phyloP scores from a whole-genome alignment of 2,113 vertebrate species.

The Cariama cristata region DNA sequence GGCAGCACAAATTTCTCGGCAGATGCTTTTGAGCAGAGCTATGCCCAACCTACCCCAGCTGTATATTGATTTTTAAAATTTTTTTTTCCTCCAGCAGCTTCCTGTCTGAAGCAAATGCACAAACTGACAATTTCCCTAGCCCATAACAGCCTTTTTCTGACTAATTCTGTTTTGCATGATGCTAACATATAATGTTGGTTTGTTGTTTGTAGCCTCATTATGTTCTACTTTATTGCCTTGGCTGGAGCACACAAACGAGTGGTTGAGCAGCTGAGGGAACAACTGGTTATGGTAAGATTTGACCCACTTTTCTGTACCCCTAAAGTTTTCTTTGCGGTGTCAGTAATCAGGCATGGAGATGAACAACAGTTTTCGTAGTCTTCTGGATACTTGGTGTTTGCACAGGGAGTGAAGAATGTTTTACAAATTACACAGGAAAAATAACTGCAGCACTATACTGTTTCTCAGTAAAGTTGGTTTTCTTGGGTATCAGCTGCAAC shows the following conservation, averaged over 20 bases:
- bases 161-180: neutral
- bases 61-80: neutral
- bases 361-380: neutral
- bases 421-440: neutral
- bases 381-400: neutral
- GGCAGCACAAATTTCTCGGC: neutral
- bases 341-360: neutral
- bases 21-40: neutral
- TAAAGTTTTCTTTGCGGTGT: neutral
- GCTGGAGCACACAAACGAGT: conserved; percentile 91
- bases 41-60: neutral
- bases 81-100: neutral
- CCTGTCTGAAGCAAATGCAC: neutral
- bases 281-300: conserved; percentile 87
- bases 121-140: neutral
- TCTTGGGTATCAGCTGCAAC: neutral
- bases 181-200: neutral
- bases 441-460: neutral
- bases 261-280: conserved; percentile 88
- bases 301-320: neutral
- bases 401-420: neutral
- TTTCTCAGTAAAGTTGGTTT: neutral
- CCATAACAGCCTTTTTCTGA: neutral
- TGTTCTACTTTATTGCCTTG: conserved; percentile 94
- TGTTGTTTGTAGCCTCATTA: conserved; percentile 81